A percentile compares a stretch with the other conserved stretches of the same genome.
These are phyloP conservation scores for Melieria picta DNA, from an alignment of 2,888 invertebrate species.

Conservation along the genomic window DNA sequence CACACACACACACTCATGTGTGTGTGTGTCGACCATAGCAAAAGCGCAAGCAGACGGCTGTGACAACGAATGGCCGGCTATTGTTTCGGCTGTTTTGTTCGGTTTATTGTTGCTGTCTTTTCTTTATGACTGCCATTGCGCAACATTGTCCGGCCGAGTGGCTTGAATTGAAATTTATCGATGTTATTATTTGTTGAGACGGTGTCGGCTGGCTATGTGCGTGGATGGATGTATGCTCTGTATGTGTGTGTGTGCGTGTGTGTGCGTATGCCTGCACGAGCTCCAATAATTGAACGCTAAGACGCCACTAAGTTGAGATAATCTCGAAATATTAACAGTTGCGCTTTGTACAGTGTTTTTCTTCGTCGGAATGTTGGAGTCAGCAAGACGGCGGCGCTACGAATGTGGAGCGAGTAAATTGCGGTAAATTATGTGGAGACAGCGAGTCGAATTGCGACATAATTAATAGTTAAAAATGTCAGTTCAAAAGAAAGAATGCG, in stretches of 20 bases:
- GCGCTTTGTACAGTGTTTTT: not conserved
- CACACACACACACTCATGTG: conserved; percentile 20
- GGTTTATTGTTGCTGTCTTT: not conserved
- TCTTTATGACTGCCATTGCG: not conserved
- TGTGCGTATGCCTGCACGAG: not conserved
- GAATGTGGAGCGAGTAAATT: no score
- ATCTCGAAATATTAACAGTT: conserved; percentile 33
- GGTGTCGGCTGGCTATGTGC: not conserved
- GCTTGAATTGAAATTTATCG: conserved; percentile 13
- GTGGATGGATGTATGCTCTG: not conserved
- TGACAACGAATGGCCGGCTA: no score
- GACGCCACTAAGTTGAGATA: conserved; percentile 24
- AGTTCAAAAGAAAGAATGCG: no score
- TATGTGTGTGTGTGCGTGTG: not conserved
- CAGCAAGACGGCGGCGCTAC: not conserved
- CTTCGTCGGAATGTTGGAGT: not conserved
- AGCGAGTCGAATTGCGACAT: no score
- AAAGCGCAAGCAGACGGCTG: no score
- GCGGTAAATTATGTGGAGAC: no score
- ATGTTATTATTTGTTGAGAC: conserved; percentile 10
- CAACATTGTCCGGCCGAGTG: not conserved
- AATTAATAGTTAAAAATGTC: no score
- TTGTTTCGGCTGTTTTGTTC: not conserved
- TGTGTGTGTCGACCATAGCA: conserved; percentile 23
- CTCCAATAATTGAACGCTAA: not conserved